Evolutionary conservation across 2,797 vertebrate genomes (phyloP).

Genomic region (Rhinoraja longicauda): DNA sequence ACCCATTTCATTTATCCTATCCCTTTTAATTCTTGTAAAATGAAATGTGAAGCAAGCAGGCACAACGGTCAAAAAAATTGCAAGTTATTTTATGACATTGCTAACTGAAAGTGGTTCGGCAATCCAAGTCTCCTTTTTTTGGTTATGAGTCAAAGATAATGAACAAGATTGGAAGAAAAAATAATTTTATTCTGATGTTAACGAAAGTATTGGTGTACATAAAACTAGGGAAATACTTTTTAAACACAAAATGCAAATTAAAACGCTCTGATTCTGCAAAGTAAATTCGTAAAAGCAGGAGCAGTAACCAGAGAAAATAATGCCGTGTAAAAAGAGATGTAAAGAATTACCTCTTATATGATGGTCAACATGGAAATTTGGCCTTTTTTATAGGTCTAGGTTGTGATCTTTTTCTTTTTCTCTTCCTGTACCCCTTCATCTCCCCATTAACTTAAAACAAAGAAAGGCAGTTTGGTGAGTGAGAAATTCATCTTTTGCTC

Average conservation of each 20-base stretch:
- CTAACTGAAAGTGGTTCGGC: not conserved
- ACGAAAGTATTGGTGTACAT: not conserved
- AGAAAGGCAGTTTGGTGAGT: not conserved
- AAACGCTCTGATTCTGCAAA: not conserved
- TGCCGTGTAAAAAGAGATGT: not conserved
- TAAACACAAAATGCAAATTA: not conserved
- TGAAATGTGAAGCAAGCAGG: not conserved
- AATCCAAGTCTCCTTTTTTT: not conserved
- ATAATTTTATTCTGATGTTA: not conserved
- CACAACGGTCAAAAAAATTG: not conserved
- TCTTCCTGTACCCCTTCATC: not conserved
- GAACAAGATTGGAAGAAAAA: not conserved
- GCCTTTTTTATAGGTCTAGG: not conserved
- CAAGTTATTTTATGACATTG: not conserved
- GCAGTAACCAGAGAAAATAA: not conserved
- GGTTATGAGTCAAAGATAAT: not conserved
- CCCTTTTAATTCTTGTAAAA: not conserved
- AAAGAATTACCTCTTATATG: not conserved
- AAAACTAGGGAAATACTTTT: not conserved
- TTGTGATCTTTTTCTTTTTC: not conserved
- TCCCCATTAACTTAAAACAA: not conserved
- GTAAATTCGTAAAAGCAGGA: not conserved
- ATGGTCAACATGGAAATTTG: not conserved
- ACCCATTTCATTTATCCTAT: not conserved
- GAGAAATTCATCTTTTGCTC: no score